phyloP scores from a whole-genome alignment of 2,888 invertebrate species.

The Cataglyphis albicans region DNA sequence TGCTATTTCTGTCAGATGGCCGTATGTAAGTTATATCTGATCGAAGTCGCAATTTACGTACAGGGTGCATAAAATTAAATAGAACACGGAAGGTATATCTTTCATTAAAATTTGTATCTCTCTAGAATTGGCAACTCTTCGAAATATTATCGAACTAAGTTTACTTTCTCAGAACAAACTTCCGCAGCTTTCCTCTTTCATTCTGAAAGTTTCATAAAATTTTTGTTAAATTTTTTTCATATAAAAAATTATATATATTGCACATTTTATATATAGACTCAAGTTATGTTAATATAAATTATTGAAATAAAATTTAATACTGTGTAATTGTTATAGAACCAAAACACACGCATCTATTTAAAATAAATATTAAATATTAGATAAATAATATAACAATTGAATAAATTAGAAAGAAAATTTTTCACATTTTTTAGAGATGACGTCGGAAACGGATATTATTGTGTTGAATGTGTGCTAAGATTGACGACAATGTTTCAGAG shows the following conservation, averaged over 20 bases:
- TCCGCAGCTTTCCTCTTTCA: slow-evolving; percentile 41
- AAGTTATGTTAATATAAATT: not conserved
- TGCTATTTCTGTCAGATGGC: slow-evolving; percentile 44
- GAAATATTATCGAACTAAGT: slow-evolving; percentile 23
- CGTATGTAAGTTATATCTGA: slow-evolving; percentile 30
- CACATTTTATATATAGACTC: not conserved
- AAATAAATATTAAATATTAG: not conserved
- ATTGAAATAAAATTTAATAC: not conserved
- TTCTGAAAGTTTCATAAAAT: not conserved
- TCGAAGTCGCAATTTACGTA: slow-evolving; percentile 33
- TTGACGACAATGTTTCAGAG: slow-evolving; percentile 44
- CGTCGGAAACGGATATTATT: slow-evolving; percentile 10
- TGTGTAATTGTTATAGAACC: not conserved
- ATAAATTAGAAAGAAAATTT: slow-evolving; percentile 15
- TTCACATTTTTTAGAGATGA: not conserved
- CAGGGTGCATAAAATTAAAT: slow-evolving; percentile 51
- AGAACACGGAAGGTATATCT: slow-evolving; percentile 32
- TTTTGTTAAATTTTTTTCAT: slow-evolving; percentile 3
- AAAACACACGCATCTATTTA: not conserved
- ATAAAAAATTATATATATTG: not conserved
- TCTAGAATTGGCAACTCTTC: slow-evolving; percentile 14
- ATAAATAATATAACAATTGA: slow-evolving; percentile 1
- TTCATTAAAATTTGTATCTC: slow-evolving; percentile 50
- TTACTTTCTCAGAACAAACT: slow-evolving; percentile 53
- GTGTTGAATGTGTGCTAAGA: not conserved